Conservation (phyloP, 2,888 invertebrate genomes). For the Acronicta psi region DNA sequence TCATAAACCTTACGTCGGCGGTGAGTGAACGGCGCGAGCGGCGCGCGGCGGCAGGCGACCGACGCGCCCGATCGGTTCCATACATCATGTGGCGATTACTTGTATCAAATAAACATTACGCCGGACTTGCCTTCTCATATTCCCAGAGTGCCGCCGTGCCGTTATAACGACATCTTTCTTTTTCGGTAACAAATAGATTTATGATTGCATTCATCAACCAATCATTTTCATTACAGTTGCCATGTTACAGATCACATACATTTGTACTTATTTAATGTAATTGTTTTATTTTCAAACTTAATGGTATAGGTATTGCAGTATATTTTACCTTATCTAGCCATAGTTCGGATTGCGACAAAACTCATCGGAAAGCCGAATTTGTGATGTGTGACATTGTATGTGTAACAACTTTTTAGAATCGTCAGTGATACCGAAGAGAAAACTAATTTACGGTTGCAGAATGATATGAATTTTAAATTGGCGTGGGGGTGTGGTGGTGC, state of each 20-base stretch:
- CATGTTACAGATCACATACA: neutral
- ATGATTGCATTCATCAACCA: slow-evolving; percentile 67
- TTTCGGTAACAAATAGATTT: slow-evolving; percentile 74
- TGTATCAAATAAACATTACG: slow-evolving; percentile 87
- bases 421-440: slow-evolving; percentile 59
- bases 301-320: too few relatives aligned
- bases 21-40: slow-evolving; percentile 63
- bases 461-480: slow-evolving; percentile 75
- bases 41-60: slow-evolving; percentile 48
- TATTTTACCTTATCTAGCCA: too few relatives aligned
- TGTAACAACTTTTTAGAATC: slow-evolving; percentile 42
- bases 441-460: slow-evolving; percentile 68
- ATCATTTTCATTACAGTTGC: slow-evolving; percentile 14
- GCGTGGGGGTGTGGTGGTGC: slow-evolving; percentile 58
- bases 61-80: slow-evolving; percentile 66
- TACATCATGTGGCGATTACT: slow-evolving; percentile 86
- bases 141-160: slow-evolving; percentile 71
- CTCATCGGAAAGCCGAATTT: neutral
- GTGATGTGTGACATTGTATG: neutral
- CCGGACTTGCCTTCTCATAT: slow-evolving; percentile 76
- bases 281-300: neutral
- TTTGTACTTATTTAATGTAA: neutral
- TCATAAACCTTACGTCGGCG: slow-evolving; percentile 78
- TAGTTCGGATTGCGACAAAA: too few relatives aligned
- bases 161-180: slow-evolving; percentile 76